Percentiles rank a stretch among this genome's conserved stretches.
These are phyloP conservation scores for Napeogenes inachia DNA, from an alignment of 2,888 invertebrate genomes.

Conservation along the genomic window DNA sequence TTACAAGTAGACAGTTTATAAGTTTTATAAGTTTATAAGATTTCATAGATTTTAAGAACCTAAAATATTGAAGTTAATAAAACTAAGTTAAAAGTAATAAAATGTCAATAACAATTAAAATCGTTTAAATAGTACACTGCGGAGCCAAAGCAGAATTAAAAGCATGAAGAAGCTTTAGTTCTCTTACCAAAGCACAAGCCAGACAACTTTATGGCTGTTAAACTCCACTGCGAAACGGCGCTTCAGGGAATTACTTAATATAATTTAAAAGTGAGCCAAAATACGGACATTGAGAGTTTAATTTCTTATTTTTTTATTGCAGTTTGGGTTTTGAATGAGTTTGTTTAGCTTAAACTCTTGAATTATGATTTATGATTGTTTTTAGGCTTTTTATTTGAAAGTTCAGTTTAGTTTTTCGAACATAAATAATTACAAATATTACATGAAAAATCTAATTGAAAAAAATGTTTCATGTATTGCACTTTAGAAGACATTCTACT, in stretches of 20 bases:
- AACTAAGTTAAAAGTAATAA: constrained; percentile 10
- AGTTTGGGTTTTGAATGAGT: neutral
- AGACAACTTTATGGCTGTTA: constrained; percentile 26
- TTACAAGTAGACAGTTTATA: too few relatives aligned
- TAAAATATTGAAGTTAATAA: neutral
- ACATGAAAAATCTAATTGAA: too few relatives aligned
- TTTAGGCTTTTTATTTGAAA: neutral
- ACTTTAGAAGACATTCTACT: too few relatives aligned
- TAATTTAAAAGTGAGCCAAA: constrained; percentile 18
- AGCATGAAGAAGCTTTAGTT: constrained; percentile 15
- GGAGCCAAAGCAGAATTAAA: constrained; percentile 21
- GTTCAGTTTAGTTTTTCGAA: neutral
- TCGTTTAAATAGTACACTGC: constrained; percentile 8
- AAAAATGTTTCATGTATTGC: too few relatives aligned
- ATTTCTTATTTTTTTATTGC: neutral
- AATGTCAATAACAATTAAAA: constrained; percentile 22
- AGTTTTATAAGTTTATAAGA: too few relatives aligned
- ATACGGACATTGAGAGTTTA: constrained; percentile 5
- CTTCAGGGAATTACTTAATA: constrained; percentile 27
- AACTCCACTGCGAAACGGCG: constrained; percentile 23
- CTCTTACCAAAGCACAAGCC: constrained; percentile 14
- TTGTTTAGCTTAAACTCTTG: neutral
- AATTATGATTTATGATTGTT: constrained; percentile 4
- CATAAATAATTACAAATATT: too few relatives aligned
- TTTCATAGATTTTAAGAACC: neutral